Percentiles rank a stretch among this genome's conserved stretches.
Conservation (phyloP, 2,113 vertebrate genomes). For the Lagopus muta region DNA sequence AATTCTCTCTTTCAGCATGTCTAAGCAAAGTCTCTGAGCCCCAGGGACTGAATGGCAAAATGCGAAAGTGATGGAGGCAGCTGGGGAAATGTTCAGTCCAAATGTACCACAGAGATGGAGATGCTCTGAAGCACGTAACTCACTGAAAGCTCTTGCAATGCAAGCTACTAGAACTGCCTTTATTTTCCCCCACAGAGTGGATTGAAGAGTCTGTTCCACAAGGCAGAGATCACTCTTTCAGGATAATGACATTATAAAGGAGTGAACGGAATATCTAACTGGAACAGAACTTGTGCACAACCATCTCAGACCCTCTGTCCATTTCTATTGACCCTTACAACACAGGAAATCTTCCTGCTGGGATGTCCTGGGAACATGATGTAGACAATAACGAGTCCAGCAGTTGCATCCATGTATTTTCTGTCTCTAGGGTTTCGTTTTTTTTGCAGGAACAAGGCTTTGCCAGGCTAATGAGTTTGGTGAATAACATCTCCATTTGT, state of each 20-base stretch:
- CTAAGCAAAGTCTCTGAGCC: neutral
- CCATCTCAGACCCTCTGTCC: neutral
- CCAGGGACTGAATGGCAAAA: neutral
- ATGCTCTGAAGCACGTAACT: neutral
- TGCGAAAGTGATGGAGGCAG: neutral
- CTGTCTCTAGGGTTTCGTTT: neutral
- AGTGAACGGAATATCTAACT: neutral
- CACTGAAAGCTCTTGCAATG: neutral
- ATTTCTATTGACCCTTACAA: neutral
- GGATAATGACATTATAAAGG: neutral
- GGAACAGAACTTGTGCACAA: neutral
- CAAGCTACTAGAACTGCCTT: neutral
- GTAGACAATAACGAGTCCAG: neutral
- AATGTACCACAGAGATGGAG: neutral
- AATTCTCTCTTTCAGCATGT: neutral
- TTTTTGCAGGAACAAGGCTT: neutral
- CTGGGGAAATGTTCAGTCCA: neutral
- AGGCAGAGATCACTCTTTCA: neutral
- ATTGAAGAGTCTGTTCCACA: neutral
- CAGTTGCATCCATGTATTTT: rapidly evolving
- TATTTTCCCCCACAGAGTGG: neutral
- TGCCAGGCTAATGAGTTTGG: neutral
- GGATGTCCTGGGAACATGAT: neutral
- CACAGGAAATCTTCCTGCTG: neutral
- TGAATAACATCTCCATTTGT: neutral